Base-by-base conservation (phyloP, 2,888 invertebrate species). In the Mesopsocus fuscifrons region DNA sequence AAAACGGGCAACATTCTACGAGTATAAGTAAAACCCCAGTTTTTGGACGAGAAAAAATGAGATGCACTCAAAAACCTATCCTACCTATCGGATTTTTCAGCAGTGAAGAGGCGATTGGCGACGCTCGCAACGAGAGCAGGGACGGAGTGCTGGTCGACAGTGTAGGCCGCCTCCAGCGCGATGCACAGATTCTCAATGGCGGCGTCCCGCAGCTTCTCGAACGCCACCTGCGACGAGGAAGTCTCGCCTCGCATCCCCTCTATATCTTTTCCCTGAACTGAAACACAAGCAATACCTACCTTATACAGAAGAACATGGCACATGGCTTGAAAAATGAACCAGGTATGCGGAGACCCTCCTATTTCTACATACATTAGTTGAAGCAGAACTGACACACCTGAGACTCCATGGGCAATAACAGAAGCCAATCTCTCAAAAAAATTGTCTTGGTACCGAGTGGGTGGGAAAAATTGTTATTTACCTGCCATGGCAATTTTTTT, bases 161-260 rank as follows among this genome's bases (percentile, higher is more conserved):
- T 72, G 48, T 94, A 72, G 0, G 92, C 91, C 0, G 97, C 84
- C 56, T 88, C 79, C 33, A 98, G 57, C 2, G 95, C 92, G 55
- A 85, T 80, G 61, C 95, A 95, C 5, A 97, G 65, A 59, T 95
- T 95, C 56, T 91, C 88, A 51, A 97, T 94, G 2, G 95, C 94
- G 0, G 91, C 84, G 60, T 95, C 92, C 40, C 95, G 69, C 34
- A 97, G 67, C 46, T 84, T 83, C 62, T 94, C 92, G 62, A 94
- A 88, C 0, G 87, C 85, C 1, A 75, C 65, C 52, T 72, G 70
- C 1, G 71, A 66, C 2, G 70, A 60, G 32, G 38, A 38, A 9
- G 20, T 5, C n/a, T 38, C 38, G 11, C 18, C n/a, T 17, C 20
- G 15, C 20, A 68, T 1, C 64, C 62, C 1, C 52, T 69, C 69